Evolutionary conservation across 1,140 invertebrate species (phyloP).

Genomic region (Brachionus asplanchnoidis): DNA sequence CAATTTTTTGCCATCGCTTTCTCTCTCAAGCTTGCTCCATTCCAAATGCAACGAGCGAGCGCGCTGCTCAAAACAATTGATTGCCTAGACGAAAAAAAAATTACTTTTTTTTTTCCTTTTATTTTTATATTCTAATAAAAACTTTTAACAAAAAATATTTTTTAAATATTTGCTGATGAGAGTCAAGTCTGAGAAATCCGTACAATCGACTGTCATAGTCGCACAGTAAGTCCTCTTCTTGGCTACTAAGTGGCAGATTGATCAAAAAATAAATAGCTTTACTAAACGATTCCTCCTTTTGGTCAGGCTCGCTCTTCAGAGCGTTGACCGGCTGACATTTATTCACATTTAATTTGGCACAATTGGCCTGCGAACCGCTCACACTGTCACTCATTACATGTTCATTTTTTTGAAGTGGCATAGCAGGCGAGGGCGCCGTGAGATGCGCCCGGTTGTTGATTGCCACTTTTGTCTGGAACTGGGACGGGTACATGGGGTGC

Average conservation of each 20-base stretch:
- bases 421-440: neutral
- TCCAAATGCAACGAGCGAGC: neutral
- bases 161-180: slow-evolving; percentile 20
- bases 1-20: neutral
- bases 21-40: neutral
- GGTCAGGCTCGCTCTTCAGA: neutral
- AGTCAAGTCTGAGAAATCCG: slow-evolving; percentile 19
- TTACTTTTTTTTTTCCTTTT: neutral
- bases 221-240: slow-evolving; percentile 12
- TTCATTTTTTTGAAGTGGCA: neutral
- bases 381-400: neutral
- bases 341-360: neutral
- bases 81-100: neutral
- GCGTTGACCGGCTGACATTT: neutral
- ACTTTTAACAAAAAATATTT: slow-evolving; percentile 33
- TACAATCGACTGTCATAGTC: slow-evolving; percentile 38
- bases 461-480: neutral
- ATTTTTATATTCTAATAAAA: neutral
- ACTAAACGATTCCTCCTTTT: neutral
- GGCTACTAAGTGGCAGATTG: neutral
- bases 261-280: neutral
- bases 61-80: neutral
- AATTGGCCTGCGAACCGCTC: neutral
- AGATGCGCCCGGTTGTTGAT: neutral
- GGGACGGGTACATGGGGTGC: neutral